These are phyloP conservation scores for Halictus ligatus DNA, from an alignment of 2,888 invertebrate species.

Conservation along the genomic window DNA sequence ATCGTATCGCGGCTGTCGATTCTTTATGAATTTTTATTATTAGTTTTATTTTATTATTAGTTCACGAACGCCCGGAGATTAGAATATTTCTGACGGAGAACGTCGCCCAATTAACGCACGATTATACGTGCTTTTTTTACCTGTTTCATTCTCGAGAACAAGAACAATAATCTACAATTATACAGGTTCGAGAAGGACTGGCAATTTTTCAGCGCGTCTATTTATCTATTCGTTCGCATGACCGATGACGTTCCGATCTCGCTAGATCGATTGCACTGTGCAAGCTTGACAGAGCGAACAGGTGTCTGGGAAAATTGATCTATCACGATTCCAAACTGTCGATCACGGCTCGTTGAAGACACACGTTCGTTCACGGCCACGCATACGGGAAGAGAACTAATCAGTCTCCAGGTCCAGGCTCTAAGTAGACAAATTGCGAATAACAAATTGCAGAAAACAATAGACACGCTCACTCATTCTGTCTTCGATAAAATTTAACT, in stretches of 20 bases:
- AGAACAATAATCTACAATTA: not conserved
- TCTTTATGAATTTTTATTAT: conserved; percentile 17
- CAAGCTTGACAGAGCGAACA: conserved; percentile 2
- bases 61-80: not conserved
- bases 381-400: not conserved
- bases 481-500: too few relatives aligned
- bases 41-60: too few relatives aligned
- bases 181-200: not conserved
- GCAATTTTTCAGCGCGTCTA: not conserved
- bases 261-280: not conserved
- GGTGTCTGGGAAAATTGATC: conserved; percentile 7
- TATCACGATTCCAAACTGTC: conserved; percentile 3
- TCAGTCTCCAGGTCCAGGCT: not conserved
- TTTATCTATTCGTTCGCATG: not conserved
- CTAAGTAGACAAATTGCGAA: not conserved
- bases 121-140: not conserved
- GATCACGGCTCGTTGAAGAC: not conserved
- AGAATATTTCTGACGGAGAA: not conserved
- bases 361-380: not conserved
- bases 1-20: conserved; percentile 21
- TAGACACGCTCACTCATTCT: too few relatives aligned
- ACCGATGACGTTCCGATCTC: not conserved
- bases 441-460: not conserved
- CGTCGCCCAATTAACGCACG: not conserved
- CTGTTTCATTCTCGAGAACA: too few relatives aligned